Evolutionary conservation across 2,797 vertebrate species (phyloP), one percentile per base, ranked within the genome.

Genomic region (Myotis daubentonii): DNA sequence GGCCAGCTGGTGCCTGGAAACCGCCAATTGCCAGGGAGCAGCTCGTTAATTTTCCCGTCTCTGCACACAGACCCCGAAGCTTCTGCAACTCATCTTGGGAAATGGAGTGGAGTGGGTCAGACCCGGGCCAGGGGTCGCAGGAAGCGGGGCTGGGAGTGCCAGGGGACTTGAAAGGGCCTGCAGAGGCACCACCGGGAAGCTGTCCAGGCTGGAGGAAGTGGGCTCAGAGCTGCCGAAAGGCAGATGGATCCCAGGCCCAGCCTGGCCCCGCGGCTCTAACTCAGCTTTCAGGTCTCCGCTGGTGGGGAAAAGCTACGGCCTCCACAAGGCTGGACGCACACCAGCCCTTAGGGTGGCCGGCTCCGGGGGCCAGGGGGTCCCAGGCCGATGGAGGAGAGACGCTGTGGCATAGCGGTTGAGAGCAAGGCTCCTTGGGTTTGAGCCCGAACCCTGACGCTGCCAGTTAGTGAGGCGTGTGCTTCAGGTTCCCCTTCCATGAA

Each of bases 121-220:
- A 55, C 81, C 2, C 36, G 88, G 93, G 94, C 88, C 93, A 85
- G 87, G 87, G 95, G 95, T 97, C 93, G 23, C 75, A 95, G 96
- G 97, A 97, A 97, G 93, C 89, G 90, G 85, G 93, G 82, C 84
- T 95, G 93, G 82, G 89, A 93, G 93, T 93, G 89, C 93, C 96
- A 95, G 94, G 94, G 94, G 96, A 97, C 95, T 96, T 97, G 96
- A 96, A 97, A 97, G 94, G 71, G 66, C 66, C 93, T 76, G 44
- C 75, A 65, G 90, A 95, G 95, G 79, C 88, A 92, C 94, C 25
- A 8, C 47, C 20, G 80, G 96, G 93, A 97, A 96, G 94, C 82
- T 25, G 74, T 86, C 90, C 94, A 93, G 96, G 81, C 74, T 33
- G 38, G 72, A 97, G 94, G 97, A 97, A 97, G 87, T 20, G 23